Evolutionary conservation across 2,797 vertebrate genomes (phyloP).

Genomic region (Gouania willdenowi): DNA sequence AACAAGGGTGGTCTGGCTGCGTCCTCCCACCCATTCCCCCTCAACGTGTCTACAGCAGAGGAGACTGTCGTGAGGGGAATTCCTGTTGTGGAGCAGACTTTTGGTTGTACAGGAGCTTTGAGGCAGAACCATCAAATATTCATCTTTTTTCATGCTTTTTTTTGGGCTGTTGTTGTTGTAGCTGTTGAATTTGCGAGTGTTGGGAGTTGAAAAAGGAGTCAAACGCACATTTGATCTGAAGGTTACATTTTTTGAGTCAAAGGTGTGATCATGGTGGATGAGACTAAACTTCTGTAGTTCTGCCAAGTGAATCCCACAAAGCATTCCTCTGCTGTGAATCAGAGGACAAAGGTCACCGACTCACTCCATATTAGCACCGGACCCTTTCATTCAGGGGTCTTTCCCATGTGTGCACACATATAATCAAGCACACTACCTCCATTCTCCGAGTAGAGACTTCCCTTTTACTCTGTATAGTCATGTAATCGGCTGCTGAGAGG

Average conservation of each 20-base stretch:
- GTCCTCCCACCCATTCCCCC: slow-evolving; percentile 16
- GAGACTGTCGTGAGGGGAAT: slow-evolving; percentile 44
- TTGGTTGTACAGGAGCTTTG: slow-evolving; percentile 18
- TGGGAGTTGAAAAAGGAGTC: background rate
- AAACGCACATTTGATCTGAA: slow-evolving; percentile 12
- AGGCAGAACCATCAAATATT: slow-evolving; percentile 9
- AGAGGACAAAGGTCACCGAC: slow-evolving; percentile 67
- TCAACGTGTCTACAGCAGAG: slow-evolving; percentile 27
- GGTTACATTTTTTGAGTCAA: slow-evolving; percentile 31
- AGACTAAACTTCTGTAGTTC: slow-evolving; percentile 5
- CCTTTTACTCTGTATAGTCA: slow-evolving; percentile 44
- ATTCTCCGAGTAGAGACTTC: slow-evolving; percentile 31
- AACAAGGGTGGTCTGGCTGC: slow-evolving; percentile 51
- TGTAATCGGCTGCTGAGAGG: slow-evolving; percentile 30
- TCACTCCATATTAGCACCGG: slow-evolving; percentile 56
- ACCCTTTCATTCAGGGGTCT: slow-evolving; percentile 57
- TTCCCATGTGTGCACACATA: slow-evolving; percentile 47
- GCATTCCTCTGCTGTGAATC: slow-evolving; percentile 73
- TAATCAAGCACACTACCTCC: slow-evolving; percentile 10
- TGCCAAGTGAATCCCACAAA: slow-evolving; percentile 58
- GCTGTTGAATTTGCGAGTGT: background rate
- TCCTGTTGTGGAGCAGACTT: slow-evolving; percentile 57
- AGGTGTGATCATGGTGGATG: slow-evolving; percentile 23
- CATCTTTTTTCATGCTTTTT: slow-evolving; percentile 3
- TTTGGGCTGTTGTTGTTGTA: slow-evolving; percentile 2